These are phyloP conservation scores for Adrianichthys oophorus DNA, from an alignment of 2,797 vertebrate genomes.

Conservation along the genomic window DNA sequence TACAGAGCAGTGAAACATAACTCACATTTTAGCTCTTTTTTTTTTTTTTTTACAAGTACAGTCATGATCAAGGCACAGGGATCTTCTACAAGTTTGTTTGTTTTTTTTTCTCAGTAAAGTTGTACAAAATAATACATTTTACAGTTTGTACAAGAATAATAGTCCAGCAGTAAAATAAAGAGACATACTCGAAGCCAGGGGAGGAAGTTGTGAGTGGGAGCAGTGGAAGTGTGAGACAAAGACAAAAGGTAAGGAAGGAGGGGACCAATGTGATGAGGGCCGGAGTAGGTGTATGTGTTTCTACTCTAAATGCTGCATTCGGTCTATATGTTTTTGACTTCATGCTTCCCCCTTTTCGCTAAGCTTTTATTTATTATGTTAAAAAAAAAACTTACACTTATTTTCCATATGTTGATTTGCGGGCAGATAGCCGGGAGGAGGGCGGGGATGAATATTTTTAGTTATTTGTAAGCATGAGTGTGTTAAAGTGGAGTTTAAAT, in stretches of 20 bases:
- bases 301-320: slow-evolving; percentile 35
- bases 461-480: slow-evolving; percentile 62
- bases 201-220: slow-evolving; percentile 3
- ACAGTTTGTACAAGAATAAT: slow-evolving; percentile 99
- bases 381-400: slow-evolving; percentile 77
- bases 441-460: slow-evolving; percentile 1
- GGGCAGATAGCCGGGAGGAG: slow-evolving; percentile 77
- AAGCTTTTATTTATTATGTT: slow-evolving; percentile 31
- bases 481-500: slow-evolving; percentile 34
- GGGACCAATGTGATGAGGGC: slow-evolving; percentile 17
- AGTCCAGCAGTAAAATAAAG: slow-evolving; percentile 91
- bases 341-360: slow-evolving; percentile 49
- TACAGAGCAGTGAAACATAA: slow-evolving; percentile 90
- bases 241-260: slow-evolving; percentile 4
- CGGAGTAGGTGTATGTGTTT: slow-evolving; percentile 21
- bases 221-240: slow-evolving; percentile 10
- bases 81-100: slow-evolving; percentile 33
- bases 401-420: slow-evolving; percentile 84
- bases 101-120: slow-evolving; percentile 83
- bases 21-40: slow-evolving; percentile 89
- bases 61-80: slow-evolving; percentile 97
- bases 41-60: slow-evolving; percentile 86
- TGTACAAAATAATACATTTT: slow-evolving; percentile 99
- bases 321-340: slow-evolving; percentile 42
- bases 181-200: slow-evolving; percentile 71